A percentile compares a stretch with the other conserved stretches of the same genome.
Evolutionary conservation across 2,888 invertebrate genomes (phyloP).

Genomic region (Automeris io): DNA sequence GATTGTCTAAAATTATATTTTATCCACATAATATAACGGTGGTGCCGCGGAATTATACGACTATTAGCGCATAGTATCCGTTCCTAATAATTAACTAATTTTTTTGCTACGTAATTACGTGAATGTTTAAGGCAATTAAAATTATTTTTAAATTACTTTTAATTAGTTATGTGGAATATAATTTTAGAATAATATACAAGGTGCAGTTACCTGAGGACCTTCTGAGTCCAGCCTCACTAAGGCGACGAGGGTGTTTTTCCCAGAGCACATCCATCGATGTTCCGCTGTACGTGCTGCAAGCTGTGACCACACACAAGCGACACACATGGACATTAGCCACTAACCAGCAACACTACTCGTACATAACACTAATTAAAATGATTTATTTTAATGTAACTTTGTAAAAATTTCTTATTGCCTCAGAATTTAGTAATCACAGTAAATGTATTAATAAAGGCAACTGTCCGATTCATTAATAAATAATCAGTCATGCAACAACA

Average conservation of each 20-base stretch:
- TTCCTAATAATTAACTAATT: no score
- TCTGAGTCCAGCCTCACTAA: conserved; percentile 85
- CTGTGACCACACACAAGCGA: conserved; percentile 54
- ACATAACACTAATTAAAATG: conserved; percentile 1
- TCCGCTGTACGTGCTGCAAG: conserved; percentile 77
- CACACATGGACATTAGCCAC: conserved; percentile 64
- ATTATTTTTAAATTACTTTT: no score
- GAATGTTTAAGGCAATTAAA: no score
- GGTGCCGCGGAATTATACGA: no score
- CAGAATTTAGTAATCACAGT: not conserved
- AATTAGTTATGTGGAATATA: conserved; percentile 16
- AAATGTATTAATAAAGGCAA: not conserved
- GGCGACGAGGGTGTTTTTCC: conserved; percentile 84
- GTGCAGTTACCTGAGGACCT: conserved; percentile 83
- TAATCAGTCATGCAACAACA: not conserved
- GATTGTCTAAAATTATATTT: no score
- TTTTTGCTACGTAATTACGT: no score
- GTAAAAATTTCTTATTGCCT: no score
- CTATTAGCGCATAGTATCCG: no score
- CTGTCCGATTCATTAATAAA: not conserved
- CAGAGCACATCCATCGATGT: conserved; percentile 84
- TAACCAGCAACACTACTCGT: conserved; percentile 23
- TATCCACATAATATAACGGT: no score
- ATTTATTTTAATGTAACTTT: not conserved
- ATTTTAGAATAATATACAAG: conserved; percentile 19